phyloP scores from a whole-genome alignment of 2,888 invertebrate genomes.

The Eugnorisma glareosa region DNA sequence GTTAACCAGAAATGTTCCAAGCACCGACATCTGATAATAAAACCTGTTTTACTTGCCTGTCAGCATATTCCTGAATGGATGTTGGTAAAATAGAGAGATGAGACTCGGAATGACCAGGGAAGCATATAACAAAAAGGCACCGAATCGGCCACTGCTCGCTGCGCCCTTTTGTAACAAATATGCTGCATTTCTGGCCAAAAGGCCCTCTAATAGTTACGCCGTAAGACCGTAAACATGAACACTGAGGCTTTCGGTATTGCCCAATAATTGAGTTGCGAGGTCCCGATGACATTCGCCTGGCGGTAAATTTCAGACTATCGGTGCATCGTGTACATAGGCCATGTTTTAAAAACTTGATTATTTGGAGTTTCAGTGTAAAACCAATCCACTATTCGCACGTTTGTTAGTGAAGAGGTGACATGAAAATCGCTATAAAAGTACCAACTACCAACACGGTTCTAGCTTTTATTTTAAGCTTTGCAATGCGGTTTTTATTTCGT shows the following conservation, averaged over 20 bases:
- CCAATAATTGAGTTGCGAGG: conserved; percentile 19
- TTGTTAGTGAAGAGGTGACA: conserved; percentile 33
- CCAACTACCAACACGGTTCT: conserved; percentile 26
- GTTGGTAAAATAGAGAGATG: not conserved
- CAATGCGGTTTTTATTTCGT: conserved; percentile 59
- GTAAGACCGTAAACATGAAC: not conserved
- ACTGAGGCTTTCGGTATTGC: not conserved
- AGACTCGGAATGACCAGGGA: not conserved
- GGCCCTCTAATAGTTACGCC: not conserved
- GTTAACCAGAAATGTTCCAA: not conserved
- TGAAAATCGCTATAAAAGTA: conserved; percentile 34
- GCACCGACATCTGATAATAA: not conserved
- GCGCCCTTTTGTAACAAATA: not conserved
- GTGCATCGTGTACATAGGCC: not conserved
- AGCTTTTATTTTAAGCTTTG: conserved; percentile 59
- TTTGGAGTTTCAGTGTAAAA: conserved; percentile 31
- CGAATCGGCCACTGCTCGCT: no score
- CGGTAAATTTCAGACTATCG: not conserved
- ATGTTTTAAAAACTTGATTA: conserved; percentile 33
- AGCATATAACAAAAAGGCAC: not conserved
- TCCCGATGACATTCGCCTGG: not conserved
- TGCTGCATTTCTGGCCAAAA: not conserved
- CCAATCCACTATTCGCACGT: conserved; percentile 44
- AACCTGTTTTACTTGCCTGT: not conserved
- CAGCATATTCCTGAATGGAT: not conserved